phyloP scores from a whole-genome alignment of 2,113 vertebrate genomes.

The Indri indri region DNA sequence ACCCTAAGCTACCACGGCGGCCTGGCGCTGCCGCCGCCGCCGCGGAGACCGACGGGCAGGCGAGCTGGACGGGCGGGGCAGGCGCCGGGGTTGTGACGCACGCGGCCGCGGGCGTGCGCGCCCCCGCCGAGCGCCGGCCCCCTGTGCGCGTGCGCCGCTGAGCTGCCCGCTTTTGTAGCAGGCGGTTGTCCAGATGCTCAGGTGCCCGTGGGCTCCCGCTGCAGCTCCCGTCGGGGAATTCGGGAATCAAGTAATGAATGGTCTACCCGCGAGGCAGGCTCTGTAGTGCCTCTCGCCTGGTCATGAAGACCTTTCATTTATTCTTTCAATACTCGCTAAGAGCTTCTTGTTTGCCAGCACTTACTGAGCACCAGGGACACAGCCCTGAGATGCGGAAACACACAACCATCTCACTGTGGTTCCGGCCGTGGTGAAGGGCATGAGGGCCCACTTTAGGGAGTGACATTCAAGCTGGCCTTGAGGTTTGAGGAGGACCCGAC shows the following conservation, averaged over 20 bases:
- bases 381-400: neutral
- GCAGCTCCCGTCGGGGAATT: too few species aligned
- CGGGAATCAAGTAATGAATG: neutral
- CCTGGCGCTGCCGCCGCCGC: slow-evolving; percentile 47
- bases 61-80: slow-evolving; percentile 46
- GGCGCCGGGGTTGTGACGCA: slow-evolving; percentile 67
- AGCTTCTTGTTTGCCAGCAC: neutral
- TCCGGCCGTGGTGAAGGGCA: neutral
- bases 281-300: neutral
- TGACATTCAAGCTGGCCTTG: neutral
- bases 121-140: slow-evolving; percentile 9
- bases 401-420: neutral
- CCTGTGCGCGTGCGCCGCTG: slow-evolving; percentile 56
- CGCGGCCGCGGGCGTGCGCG: slow-evolving; percentile 59
- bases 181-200: too few species aligned
- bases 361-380: neutral
- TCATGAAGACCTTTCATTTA: neutral
- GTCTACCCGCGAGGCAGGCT: neutral
- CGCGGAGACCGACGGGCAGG: slow-evolving; percentile 44
- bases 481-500: neutral
- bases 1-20: slow-evolving; percentile 21
- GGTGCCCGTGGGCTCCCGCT: accelerated
- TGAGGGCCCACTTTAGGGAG: neutral
- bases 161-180: accelerated
- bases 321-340: neutral